A percentile compares a stretch with the other conserved stretches of the same genome.
phyloP scores from a whole-genome alignment of 2,797 vertebrate species.

The Sebastes flavidus region DNA sequence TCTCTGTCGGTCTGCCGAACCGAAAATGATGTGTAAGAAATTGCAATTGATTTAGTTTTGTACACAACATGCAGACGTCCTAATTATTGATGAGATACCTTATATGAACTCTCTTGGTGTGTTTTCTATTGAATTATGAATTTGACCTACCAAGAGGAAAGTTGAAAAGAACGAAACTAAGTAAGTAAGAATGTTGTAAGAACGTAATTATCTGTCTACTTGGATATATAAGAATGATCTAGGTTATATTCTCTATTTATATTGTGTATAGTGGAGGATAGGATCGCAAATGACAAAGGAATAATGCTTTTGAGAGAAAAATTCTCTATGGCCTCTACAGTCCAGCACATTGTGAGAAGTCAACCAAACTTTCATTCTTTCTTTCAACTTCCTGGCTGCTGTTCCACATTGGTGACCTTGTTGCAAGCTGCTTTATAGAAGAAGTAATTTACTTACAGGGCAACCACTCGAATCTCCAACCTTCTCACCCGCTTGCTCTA shows the following conservation, averaged over 20 bases:
- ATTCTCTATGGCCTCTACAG: not conserved
- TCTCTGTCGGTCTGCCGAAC: slow-evolving; percentile 35
- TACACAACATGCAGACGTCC: slow-evolving; percentile 22
- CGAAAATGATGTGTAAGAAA: slow-evolving; percentile 34
- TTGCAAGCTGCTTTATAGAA: slow-evolving; percentile 36
- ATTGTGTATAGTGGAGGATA: not conserved
- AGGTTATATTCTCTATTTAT: not conserved
- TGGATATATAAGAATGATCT: not conserved
- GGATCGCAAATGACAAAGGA: not conserved
- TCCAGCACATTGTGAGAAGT: not conserved
- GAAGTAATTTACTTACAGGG: slow-evolving; percentile 50
- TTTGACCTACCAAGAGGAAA: not conserved
- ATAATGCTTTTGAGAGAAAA: not conserved
- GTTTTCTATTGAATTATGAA: not conserved
- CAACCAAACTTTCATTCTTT: not conserved
- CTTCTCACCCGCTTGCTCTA: not conserved
- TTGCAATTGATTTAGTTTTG: slow-evolving; percentile 41
- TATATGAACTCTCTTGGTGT: not conserved
- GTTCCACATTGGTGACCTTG: slow-evolving; percentile 25
- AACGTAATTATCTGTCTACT: not conserved
- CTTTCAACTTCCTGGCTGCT: not conserved
- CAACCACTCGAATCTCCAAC: slow-evolving; percentile 16
- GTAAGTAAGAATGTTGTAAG: not conserved
- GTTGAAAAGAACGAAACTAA: not conserved
- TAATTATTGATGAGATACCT: not conserved